These are phyloP conservation scores for Rhizoglyphus robini DNA, from an alignment of 1,140 invertebrate genomes.

Conservation along the genomic window DNA sequence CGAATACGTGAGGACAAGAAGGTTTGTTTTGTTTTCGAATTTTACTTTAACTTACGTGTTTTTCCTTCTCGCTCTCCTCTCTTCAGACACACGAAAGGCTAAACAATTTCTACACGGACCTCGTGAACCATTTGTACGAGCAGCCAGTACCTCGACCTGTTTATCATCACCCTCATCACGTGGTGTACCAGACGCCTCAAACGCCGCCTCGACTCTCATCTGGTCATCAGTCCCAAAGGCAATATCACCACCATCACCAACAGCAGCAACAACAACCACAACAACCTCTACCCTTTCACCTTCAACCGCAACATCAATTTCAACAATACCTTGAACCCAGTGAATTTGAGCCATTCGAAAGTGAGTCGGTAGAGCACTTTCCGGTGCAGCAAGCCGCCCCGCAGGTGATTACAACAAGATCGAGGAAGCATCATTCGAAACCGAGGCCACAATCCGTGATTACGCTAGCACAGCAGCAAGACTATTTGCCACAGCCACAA, in stretches of 20 bases:
- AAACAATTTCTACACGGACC: too few species aligned
- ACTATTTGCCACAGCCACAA: too few species aligned
- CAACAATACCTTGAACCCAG: constrained; percentile 20
- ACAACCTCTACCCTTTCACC: background rate
- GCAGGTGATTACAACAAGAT: constrained; percentile 38
- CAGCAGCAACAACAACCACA: background rate
- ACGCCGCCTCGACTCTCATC: background rate
- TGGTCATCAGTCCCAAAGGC: too few species aligned
- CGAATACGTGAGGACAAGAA: constrained; percentile 32
- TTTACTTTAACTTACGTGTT: too few species aligned
- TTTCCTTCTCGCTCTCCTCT: too few species aligned
- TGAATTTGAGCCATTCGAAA: constrained; percentile 25
- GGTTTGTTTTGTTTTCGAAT: constrained; percentile 24
- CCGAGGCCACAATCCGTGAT: too few species aligned
- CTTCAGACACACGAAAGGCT: too few species aligned
- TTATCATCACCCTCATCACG: background rate
- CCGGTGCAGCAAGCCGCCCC: constrained; percentile 53
- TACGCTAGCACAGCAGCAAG: too few species aligned
- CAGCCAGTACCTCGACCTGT: background rate
- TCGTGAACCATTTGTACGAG: too few species aligned
- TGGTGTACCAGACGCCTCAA: background rate
- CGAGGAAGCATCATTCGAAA: too few species aligned
- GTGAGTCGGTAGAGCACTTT: constrained; percentile 32
- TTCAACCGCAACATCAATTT: background rate
- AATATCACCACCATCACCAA: background rate